These are phyloP conservation scores for Epizoanthus ramosus DNA, from an alignment of 92 coral and sea anemone species.

Conservation along the genomic window DNA sequence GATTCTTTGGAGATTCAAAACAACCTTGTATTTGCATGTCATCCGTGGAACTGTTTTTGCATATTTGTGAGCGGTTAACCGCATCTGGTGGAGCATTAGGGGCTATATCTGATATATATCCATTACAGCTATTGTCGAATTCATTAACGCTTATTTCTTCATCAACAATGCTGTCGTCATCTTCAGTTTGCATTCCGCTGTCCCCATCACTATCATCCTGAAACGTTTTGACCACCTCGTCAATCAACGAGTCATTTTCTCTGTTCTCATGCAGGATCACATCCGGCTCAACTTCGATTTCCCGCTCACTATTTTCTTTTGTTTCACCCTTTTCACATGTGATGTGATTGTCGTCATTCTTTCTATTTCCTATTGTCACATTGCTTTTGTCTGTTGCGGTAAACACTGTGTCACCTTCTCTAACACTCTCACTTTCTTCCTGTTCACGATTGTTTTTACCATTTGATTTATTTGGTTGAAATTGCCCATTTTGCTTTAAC, in stretches of 20 bases:
- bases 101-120: background rate
- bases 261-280: background rate
- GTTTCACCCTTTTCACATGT: background rate
- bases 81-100: conserved; percentile 28
- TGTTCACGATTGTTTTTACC: background rate
- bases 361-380: background rate
- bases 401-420: too few species aligned
- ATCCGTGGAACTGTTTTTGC: background rate
- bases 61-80: conserved; percentile 28
- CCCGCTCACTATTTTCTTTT: too few species aligned
- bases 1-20: conserved; percentile 8
- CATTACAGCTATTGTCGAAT: background rate
- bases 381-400: background rate
- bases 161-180: background rate
- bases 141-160: background rate
- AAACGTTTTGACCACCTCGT: background rate
- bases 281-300: background rate
- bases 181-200: conserved; percentile 38
- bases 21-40: conserved; percentile 33
- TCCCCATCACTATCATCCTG: conserved; percentile 18
- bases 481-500: too few species aligned
- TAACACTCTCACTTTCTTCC: background rate
- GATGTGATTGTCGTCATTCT: too few species aligned
- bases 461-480: too few species aligned
- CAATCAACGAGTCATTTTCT: background rate